Base-by-base conservation (phyloP, 2,888 invertebrate genomes). In the Drosophila basisetae region DNA sequence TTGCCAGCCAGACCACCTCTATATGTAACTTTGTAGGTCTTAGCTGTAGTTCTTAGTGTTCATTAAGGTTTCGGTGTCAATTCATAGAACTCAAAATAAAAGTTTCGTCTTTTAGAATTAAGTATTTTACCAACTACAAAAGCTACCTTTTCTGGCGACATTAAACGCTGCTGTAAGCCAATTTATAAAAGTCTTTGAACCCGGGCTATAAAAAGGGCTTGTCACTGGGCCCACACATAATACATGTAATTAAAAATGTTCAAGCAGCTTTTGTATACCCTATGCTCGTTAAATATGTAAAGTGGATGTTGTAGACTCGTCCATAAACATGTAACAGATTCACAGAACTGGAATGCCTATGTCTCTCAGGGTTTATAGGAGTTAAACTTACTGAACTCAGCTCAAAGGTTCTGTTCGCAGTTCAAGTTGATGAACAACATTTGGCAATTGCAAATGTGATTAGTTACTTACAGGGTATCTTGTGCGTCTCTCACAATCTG, bases 121-220 rank as follows among this genome's bases (percentile, higher is more conserved):
- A 7, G 18, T 28, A 39, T 54, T 28, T 33, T 67, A 11, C 37
- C 60, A 35, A 28, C 54, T 31, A 39, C 52, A 55, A 59, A 76
- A 67, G 16, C 25, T 39, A 50, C 37, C 60, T 49, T 33, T 58
- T 53, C n/a, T 56, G 49, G 60, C 64, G 70, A 76, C 82, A 79
- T 69, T 66, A 43, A 70, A 68, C 52, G 81, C 68, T 61, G 72
- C 75, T 77, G 47, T n/a, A 31, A 54, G 58, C 11, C 68, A 74
- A 78, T 85, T 85, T 83, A 85, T 83, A 39, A n/a, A 22, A 37
- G 75, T 35, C 67, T 60, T 35, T 60, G 37, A 76, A 68, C 64
- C 56, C 16, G 49, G 22, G 55, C 79, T 58, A 68, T 73, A 70
- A 59, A 79, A 65, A 68, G 61, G 64, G 60, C 62, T 64, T 67